These are phyloP conservation scores for Branchinecta lindahli DNA, from an alignment of 1,140 invertebrate species.

Conservation along the genomic window DNA sequence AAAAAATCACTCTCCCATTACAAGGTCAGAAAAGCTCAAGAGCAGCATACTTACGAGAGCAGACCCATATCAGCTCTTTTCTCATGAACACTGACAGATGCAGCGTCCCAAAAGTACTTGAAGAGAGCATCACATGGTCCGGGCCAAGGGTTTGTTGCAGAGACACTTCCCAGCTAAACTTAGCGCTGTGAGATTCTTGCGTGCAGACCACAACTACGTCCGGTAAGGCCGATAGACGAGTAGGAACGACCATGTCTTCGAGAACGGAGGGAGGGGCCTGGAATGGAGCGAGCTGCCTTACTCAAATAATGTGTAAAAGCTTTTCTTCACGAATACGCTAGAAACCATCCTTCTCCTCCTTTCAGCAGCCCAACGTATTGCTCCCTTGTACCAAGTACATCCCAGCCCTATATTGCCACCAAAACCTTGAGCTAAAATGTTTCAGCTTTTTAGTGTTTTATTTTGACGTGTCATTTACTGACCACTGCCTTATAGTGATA, in stretches of 20 bases:
- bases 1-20: too few relatives aligned
- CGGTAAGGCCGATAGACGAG: slow-evolving; percentile 48
- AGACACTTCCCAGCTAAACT: slow-evolving; percentile 74
- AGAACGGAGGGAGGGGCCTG: slow-evolving; percentile 43
- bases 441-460: too few relatives aligned
- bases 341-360: too few relatives aligned
- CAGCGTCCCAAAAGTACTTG: slow-evolving; percentile 61
- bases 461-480: too few relatives aligned
- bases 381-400: too few relatives aligned
- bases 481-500: too few relatives aligned
- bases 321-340: neutral
- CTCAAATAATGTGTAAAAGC: neutral
- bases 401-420: too few relatives aligned
- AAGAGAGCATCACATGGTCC: slow-evolving; percentile 70
- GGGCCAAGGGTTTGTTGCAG: slow-evolving; percentile 81
- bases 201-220: slow-evolving; percentile 83
- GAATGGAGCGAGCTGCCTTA: slow-evolving; percentile 20
- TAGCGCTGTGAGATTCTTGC: slow-evolving; percentile 60
- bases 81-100: slow-evolving; percentile 71
- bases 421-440: too few relatives aligned
- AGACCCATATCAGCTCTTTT: slow-evolving; percentile 84
- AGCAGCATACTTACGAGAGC: slow-evolving; percentile 37
- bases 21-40: too few relatives aligned
- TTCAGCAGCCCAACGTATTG: too few relatives aligned
- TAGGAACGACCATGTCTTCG: slow-evolving; percentile 74